Base-by-base conservation (phyloP, 1,140 invertebrate genomes). In the Acromyrmex charruanus region DNA sequence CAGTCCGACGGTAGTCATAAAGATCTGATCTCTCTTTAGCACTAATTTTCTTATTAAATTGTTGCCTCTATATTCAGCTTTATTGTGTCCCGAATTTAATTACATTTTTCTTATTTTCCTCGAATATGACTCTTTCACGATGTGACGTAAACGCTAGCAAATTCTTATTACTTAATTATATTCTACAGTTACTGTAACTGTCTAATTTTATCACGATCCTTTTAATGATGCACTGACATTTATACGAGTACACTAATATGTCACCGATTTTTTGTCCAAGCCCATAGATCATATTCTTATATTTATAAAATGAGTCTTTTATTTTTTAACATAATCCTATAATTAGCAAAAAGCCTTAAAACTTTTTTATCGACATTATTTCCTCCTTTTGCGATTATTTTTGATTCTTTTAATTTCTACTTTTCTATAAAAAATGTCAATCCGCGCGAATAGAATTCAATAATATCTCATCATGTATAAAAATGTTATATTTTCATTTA, bases 31-130 rank as follows among this genome's bases (percentile, higher is more conserved):
- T 68, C 61, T 35, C 28, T 68, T 53, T 21, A 80, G n/a, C 28
- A 53, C 28, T 68, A 21, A 65, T 63, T 25, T 65, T 7, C 44
- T 80, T 44, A 53, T 79, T 25, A 53, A 35, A 68, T 44, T 39
- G 77, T 80, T 80, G 28, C 44, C 28, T 44, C 10, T 44, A 44
- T 35, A n/a, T 49, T 61, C 12, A 28, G 25, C 44, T 68, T 66
- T 68, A 79, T 79, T 68, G 68, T 35, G 44, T 68, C 44, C 65
- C 28, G 28, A 68, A 80, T 68, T 79, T 79, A 79, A 68, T 80
- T 68, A 80, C 63, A 28, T 80, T 68, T 53, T 53, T 58, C 21
- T 77, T 58, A 21, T 79, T 28, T 44, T 49, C 25, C 14, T 63
- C 35, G 25, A 10, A 35, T 4, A 28, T 16, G n/a, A 4, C 44